Conservation (phyloP, 1,140 invertebrate genomes). For the honey bee (Apis mellifera) region DNA sequence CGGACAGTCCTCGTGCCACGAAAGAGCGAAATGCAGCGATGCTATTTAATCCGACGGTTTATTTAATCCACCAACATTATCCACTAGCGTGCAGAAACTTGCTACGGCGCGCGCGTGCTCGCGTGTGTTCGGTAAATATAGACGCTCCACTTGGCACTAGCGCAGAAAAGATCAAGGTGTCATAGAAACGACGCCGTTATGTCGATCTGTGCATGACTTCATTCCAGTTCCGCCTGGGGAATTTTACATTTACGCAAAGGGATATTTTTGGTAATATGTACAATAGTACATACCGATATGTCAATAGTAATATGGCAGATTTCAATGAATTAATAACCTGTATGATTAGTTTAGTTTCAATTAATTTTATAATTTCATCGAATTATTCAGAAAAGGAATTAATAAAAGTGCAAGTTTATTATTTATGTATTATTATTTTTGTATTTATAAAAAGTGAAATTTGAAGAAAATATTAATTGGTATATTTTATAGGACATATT, state of each 20-base stretch:
- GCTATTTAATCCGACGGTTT: slow-evolving; percentile 31
- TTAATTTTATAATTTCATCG: too few species aligned
- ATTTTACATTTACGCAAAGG: not conserved
- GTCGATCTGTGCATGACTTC: not conserved
- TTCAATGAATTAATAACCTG: too few species aligned
- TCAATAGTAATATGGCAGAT: too few species aligned
- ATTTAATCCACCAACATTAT: slow-evolving; percentile 36
- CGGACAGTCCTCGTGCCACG: not conserved
- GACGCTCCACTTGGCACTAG: slow-evolving; percentile 44
- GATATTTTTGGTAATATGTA: too few species aligned
- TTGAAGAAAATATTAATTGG: too few species aligned
- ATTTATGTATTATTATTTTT: too few species aligned
- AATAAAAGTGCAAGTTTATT: too few species aligned
- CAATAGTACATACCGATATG: too few species aligned
- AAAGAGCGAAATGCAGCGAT: not conserved
- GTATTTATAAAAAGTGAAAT: too few species aligned
- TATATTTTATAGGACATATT: too few species aligned
- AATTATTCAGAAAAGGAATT: too few species aligned
- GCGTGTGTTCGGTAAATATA: slow-evolving; percentile 37
- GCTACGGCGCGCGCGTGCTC: not conserved
- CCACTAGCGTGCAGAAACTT: not conserved
- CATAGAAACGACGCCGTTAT: slow-evolving; percentile 5
- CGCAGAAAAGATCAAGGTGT: slow-evolving; percentile 46
- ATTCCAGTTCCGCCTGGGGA: not conserved
- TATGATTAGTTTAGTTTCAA: too few species aligned